Conservation (phyloP, 2,888 invertebrate species). For the Ecliptopera silaceata region DNA sequence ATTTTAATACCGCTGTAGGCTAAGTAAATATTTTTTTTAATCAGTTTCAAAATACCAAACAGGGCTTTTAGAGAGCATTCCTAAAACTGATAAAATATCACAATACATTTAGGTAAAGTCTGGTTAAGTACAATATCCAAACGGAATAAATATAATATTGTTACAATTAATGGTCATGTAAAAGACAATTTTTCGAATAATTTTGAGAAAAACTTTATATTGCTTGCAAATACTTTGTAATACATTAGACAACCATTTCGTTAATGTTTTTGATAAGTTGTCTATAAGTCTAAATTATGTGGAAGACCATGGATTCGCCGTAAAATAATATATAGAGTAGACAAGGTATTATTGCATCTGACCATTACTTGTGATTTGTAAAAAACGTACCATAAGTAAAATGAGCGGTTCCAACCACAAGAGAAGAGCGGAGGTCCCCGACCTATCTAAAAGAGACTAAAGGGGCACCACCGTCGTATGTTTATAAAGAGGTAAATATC, state of each 20-base stretch:
- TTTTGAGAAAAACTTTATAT: slow-evolving; percentile 26
- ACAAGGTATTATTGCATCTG: slow-evolving; percentile 50
- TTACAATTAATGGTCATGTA: slow-evolving; percentile 65
- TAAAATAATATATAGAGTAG: slow-evolving; percentile 39
- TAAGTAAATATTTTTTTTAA: slow-evolving; percentile 27
- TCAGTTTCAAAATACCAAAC: slow-evolving; percentile 37
- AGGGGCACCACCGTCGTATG: slow-evolving; percentile 50
- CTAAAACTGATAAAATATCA: slow-evolving; percentile 71
- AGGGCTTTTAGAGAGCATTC: slow-evolving; percentile 68
- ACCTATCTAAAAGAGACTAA: slow-evolving; percentile 50
- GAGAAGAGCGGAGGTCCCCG: slow-evolving; percentile 45
- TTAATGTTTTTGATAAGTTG: slow-evolving; percentile 35
- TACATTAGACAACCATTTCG: slow-evolving; percentile 19
- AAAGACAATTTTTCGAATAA: slow-evolving; percentile 37
- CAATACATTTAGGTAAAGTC: slow-evolving; percentile 72
- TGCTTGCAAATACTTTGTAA: slow-evolving; percentile 31
- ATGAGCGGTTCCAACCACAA: slow-evolving; percentile 53
- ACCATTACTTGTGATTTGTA: slow-evolving; percentile 65
- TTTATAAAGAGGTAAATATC: slow-evolving; percentile 59
- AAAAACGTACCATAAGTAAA: slow-evolving; percentile 55
- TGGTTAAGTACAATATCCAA: slow-evolving; percentile 72
- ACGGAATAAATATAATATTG: slow-evolving; percentile 47
- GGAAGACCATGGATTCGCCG: slow-evolving; percentile 61
- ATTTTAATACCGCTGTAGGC: slow-evolving; percentile 32
- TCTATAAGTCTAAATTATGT: slow-evolving; percentile 54